Conservation (phyloP, 2,797 vertebrate species). For the Hyperoplus immaculatus region DNA sequence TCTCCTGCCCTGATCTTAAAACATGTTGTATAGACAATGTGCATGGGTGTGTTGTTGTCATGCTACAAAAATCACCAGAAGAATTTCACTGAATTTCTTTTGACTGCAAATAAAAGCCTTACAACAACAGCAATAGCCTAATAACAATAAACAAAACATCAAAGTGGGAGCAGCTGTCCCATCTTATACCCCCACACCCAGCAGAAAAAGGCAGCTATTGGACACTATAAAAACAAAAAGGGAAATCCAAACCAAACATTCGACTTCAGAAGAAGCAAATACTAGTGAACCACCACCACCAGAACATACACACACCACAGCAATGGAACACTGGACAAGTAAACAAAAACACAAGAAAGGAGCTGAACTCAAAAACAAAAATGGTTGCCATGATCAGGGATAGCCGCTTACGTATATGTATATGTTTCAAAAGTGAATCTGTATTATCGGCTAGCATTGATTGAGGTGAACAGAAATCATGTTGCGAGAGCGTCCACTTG, state of each 20-base stretch:
- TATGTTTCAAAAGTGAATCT: conserved; percentile 7
- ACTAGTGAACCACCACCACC: no score
- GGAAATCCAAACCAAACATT: conserved; percentile 4
- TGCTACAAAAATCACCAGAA: not conserved
- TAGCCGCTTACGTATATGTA: not conserved
- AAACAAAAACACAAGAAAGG: conserved; percentile 1
- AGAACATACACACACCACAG: not conserved
- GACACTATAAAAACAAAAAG: not conserved
- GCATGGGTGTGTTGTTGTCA: not conserved
- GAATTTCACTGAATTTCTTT: not conserved
- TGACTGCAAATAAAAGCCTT: not conserved
- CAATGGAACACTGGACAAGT: not conserved
- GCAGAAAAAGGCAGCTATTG: not conserved
- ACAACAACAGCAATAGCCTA: no score
- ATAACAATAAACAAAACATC: not conserved
- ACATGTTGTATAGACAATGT: not conserved
- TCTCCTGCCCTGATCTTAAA: not conserved
- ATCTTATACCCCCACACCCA: no score
- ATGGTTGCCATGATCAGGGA: not conserved
- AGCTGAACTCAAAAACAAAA: not conserved
- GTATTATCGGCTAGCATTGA: conserved; percentile 5
- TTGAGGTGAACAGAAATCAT: conserved; percentile 36
- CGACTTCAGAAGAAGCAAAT: not conserved
- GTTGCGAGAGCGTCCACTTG: conserved; percentile 2
- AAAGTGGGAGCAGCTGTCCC: not conserved